These are phyloP conservation scores for Watsonalla cultraria DNA, from an alignment of 2,888 invertebrate species.

Conservation along the genomic window DNA sequence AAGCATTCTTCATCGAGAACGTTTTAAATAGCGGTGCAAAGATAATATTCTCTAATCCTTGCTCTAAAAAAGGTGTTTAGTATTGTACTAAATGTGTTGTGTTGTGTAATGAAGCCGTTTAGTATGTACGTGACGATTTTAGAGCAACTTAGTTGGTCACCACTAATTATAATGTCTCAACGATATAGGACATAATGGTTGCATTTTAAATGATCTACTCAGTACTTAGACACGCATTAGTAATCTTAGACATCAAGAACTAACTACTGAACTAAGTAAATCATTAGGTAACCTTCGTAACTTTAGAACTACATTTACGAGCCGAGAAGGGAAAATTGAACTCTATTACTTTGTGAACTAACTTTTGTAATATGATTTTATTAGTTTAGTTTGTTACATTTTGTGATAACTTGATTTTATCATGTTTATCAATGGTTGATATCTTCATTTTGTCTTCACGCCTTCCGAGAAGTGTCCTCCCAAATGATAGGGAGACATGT, in stretches of 20 bases:
- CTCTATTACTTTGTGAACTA: no score
- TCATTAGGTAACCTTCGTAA: background rate
- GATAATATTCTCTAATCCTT: slow-evolving; percentile 4
- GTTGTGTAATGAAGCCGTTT: slow-evolving; percentile 26
- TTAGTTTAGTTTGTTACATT: no score
- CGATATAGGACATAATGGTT: slow-evolving; percentile 20
- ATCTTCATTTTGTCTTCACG: no score
- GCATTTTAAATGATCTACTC: background rate
- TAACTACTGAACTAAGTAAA: background rate
- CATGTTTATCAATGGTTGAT: no score
- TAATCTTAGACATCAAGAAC: background rate
- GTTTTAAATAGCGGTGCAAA: slow-evolving; percentile 9
- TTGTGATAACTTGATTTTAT: no score
- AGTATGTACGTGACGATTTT: slow-evolving; percentile 54
- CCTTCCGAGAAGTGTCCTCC: no score
- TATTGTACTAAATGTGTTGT: slow-evolving; percentile 12
- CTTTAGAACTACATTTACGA: no score
- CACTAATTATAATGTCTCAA: slow-evolving; percentile 44
- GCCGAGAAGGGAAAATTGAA: no score
- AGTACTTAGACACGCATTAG: background rate
- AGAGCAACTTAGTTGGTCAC: slow-evolving; percentile 32
- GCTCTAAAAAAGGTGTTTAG: slow-evolving; percentile 7
- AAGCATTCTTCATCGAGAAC: slow-evolving; percentile 7
- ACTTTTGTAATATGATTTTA: no score
- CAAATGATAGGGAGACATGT: no score